Conservation (phyloP, 2,888 invertebrate species). For the Trachelus troglodyta region DNA sequence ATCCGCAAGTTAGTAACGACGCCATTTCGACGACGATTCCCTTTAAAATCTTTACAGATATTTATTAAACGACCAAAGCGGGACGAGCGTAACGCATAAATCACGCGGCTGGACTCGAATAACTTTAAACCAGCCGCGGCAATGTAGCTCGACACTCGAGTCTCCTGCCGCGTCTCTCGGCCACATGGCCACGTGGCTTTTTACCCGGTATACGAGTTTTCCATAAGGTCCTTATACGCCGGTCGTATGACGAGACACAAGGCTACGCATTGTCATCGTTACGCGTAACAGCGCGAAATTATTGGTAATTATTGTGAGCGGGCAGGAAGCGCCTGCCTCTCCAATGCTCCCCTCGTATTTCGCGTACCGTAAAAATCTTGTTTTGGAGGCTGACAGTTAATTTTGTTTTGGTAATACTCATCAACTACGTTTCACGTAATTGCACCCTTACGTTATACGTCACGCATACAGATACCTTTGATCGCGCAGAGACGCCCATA, state of each 20-base stretch:
- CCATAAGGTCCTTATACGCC: neutral
- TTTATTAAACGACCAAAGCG: neutral
- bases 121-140: neutral
- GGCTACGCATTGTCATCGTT: slow-evolving; percentile 36
- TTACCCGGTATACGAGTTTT: neutral
- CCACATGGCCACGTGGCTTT: neutral
- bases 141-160: neutral
- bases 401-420: neutral
- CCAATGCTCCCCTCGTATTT: neutral
- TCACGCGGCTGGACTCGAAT: neutral
- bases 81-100: neutral
- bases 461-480: neutral
- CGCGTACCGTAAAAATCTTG: neutral
- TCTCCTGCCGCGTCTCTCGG: neutral
- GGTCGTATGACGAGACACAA: slow-evolving; percentile 28
- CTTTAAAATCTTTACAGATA: neutral
- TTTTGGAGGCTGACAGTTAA: neutral
- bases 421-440: neutral
- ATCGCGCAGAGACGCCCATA: neutral
- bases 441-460: neutral
- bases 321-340: neutral
- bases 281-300: slow-evolving; percentile 48
- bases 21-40: neutral
- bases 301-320: slow-evolving; percentile 52
- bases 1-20: neutral